Evolutionary conservation across 2,113 vertebrate genomes (phyloP), one percentile per base, ranked within the genome.

Genomic region (Synchiropus splendidus): DNA sequence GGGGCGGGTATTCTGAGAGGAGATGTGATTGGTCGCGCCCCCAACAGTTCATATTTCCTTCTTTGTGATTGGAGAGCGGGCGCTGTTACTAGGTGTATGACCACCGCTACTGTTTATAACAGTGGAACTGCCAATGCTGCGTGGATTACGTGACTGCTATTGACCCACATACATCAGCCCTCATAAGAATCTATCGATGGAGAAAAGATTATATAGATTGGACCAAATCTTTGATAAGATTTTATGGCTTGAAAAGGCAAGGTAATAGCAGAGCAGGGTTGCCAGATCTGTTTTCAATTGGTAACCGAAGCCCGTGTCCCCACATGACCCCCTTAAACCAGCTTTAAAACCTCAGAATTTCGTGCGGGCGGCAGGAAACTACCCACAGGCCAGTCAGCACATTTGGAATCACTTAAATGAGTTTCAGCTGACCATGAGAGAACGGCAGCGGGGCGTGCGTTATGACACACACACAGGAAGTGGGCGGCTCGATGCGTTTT

Each of bases 21-120:
- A 31, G 38, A 45, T 9, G 10, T 61, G 69, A 86, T 86, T 87
- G 84, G 84, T 84, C 83, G 75, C 79, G 70, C 83, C 83, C 77
- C 75, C 55, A 46, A 58, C 48, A 32, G 51, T 49, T 59, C 64
- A 44, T 65, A 52, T 61, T 62, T 65, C 57, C 36, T 35, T 13
- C 30, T 30, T 9, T 64, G 8, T 75, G 60, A 80, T 84, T 84
- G 75, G 78, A 58, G n/a, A 49, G 5, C 18, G 6, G 35, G 11
- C 18, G 39, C 46, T 58, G 59, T 73, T 72, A 61, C 65, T 59
- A 39, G 60, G 66, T 69, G 12, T 54, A 53, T 16, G 56, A 39
- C 65, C 42, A 67, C 35, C 38, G 36, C 31, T 39, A 42, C 39
- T 45, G 30, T 27, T 27, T 8, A 27, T 27, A 27, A 27, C 4